Conservation (phyloP, 2,113 vertebrate genomes). For the Azemiops feae region DNA sequence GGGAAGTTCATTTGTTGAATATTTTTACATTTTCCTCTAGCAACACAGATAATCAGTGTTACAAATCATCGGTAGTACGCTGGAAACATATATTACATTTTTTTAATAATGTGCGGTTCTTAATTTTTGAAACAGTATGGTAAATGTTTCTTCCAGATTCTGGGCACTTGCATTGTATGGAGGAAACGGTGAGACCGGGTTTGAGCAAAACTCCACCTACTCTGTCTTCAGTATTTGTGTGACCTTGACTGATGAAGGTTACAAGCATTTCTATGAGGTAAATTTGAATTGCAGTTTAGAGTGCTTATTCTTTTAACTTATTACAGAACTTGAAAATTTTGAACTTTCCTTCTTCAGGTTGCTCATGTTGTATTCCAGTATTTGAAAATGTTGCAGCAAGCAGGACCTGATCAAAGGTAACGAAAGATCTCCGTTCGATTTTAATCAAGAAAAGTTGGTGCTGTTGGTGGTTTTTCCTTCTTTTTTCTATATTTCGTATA, state of each 20-base stretch:
- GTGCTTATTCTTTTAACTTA: background rate
- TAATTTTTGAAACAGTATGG: conserved; percentile 1
- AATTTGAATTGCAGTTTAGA: background rate
- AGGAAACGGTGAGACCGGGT: conserved; percentile 94
- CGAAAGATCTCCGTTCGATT: background rate
- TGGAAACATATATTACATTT: background rate
- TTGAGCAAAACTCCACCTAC: conserved; percentile 95
- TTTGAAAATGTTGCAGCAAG: conserved; percentile 90
- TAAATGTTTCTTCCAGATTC: conserved; percentile 72
- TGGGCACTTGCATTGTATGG: conserved; percentile 93
- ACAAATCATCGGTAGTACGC: background rate
- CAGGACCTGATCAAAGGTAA: conserved; percentile 89
- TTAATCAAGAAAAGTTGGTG: background rate
- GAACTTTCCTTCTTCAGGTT: conserved; percentile 75
- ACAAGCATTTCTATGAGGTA: conserved; percentile 93
- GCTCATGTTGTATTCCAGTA: conserved; percentile 93
- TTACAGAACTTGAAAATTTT: background rate
- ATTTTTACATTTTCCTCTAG: background rate
- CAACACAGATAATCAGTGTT: background rate
- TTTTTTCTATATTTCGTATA: background rate
- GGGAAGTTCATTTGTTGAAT: background rate
- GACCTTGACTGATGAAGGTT: conserved; percentile 91
- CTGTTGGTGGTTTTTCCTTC: background rate
- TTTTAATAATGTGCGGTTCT: background rate
- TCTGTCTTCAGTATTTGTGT: conserved; percentile 96